Conservation (phyloP, 2,888 invertebrate genomes). For the Heliconius erato region DNA sequence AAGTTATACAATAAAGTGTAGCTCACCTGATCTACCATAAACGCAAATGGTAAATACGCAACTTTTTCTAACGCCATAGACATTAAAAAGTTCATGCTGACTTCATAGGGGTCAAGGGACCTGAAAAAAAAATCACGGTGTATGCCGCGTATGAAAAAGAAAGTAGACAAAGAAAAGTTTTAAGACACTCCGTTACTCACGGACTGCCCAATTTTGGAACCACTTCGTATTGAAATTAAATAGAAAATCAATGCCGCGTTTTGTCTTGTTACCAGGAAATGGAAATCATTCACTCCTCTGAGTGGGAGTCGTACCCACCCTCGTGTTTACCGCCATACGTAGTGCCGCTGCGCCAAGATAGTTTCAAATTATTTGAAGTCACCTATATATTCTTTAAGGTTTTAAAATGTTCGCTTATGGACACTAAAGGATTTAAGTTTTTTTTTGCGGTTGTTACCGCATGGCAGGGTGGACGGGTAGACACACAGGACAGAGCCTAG, state of each 20-base stretch:
- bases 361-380: neutral
- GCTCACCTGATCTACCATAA: slow-evolving; percentile 90
- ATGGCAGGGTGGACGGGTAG: too few relatives aligned
- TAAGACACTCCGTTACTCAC: neutral
- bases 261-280: too few relatives aligned
- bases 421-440: too few relatives aligned
- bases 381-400: neutral
- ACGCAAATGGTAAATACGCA: slow-evolving; percentile 92
- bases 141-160: neutral
- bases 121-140: slow-evolving; percentile 57
- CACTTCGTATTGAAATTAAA: too few relatives aligned
- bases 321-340: neutral
- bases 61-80: slow-evolving; percentile 92
- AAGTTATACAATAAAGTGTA: neutral
- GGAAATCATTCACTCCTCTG: too few relatives aligned
- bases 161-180: neutral
- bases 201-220: too few relatives aligned
- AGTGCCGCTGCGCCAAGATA: neutral
- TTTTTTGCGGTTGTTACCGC: too few relatives aligned
- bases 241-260: too few relatives aligned
- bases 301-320: neutral
- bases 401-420: too few relatives aligned
- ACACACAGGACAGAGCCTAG: too few relatives aligned
- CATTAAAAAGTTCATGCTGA: slow-evolving; percentile 92
- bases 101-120: slow-evolving; percentile 88